A percentile compares a stretch with the other conserved stretches of the same genome.
Evolutionary conservation across 1,140 invertebrate species (phyloP).

Genomic region (Mizuhopecten yessoensis): DNA sequence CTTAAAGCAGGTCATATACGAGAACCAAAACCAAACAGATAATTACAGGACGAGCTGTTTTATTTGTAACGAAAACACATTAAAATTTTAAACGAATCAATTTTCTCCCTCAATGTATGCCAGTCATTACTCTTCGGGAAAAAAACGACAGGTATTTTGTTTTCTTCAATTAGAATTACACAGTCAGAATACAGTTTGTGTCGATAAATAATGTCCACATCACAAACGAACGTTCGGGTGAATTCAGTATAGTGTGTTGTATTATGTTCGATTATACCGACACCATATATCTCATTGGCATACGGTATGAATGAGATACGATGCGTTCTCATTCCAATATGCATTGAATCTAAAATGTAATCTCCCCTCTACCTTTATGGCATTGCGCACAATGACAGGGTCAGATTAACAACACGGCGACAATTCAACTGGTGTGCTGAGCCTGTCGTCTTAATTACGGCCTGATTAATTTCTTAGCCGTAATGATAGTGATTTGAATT

Average conservation of each 20-base stretch:
- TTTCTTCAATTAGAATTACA: not conserved
- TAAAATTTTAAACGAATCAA: not conserved
- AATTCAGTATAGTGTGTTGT: not conserved
- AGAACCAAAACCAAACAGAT: not conserved
- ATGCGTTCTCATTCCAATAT: constrained; percentile 23
- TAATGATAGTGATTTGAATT: constrained; percentile 40
- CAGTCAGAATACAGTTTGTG: not conserved
- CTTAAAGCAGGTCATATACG: not conserved
- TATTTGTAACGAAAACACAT: constrained; percentile 16
- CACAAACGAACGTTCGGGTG: not conserved
- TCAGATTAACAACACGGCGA: not conserved
- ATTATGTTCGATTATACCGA: not conserved
- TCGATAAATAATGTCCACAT: constrained; percentile 5
- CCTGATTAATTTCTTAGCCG: constrained; percentile 17
- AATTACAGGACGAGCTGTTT: not conserved
- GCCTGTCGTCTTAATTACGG: constrained; percentile 5
- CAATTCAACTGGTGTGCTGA: constrained; percentile 30
- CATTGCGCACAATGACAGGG: not conserved
- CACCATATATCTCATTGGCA: not conserved
- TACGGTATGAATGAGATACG: constrained; percentile 16
- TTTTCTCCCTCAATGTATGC: not conserved
- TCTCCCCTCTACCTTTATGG: not conserved
- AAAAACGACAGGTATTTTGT: not conserved
- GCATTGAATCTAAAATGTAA: constrained; percentile 30
- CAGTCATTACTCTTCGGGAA: not conserved